Base-by-base conservation (phyloP, 2,888 invertebrate genomes). In the Gari tellinella region DNA sequence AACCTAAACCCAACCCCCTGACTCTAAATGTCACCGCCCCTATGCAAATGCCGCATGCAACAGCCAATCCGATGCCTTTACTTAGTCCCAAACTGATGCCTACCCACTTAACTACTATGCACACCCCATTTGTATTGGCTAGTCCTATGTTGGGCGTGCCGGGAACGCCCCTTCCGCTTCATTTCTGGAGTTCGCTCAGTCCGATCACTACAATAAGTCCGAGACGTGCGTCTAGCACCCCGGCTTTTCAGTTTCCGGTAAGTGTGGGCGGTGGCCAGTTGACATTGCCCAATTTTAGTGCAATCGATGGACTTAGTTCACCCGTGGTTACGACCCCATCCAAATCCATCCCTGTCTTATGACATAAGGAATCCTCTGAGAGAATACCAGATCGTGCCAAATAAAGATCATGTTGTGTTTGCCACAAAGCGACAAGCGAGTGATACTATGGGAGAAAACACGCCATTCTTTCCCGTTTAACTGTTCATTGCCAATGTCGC, bases 151-250 rank as follows among this genome's bases (percentile, higher is more conserved):
- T 74, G 19, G 86, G 86, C 14, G 83, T 84, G 26, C 85, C 84
- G 5, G 58, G 88, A 57, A 88, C 91, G 8, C 90, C 90, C 21
- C 45, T 70, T 31, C 78, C 90, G 25, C 76, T 90, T 26, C 90
- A 92, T 72, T 92, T 92, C 84, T 92, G 92, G 92, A 91, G 91
- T 69, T 92, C 92, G 0, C 78, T 91, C 10, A 90, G 90, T 64
- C 91, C 91, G 3, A 84, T 90, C 14, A 85, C 89, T 10, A 85
- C 87, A 8, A 85, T 89, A 66, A 49, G 73, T 66, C 66, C 72
- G 40, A 68, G 73, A 17, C 60, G 41, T 12, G 51, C 61, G 19
- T 56, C 72, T n/a, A 45, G 62, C 23, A 48, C 68, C 8, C 83
- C 76, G 19, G 80, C 88, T 55, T 90, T 90, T 73, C 89, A 88